Percentiles rank a stretch among this genome's conserved stretches.
phyloP scores from a whole-genome alignment of 1,140 invertebrate genomes.

The Zaprionus tsacasi region DNA sequence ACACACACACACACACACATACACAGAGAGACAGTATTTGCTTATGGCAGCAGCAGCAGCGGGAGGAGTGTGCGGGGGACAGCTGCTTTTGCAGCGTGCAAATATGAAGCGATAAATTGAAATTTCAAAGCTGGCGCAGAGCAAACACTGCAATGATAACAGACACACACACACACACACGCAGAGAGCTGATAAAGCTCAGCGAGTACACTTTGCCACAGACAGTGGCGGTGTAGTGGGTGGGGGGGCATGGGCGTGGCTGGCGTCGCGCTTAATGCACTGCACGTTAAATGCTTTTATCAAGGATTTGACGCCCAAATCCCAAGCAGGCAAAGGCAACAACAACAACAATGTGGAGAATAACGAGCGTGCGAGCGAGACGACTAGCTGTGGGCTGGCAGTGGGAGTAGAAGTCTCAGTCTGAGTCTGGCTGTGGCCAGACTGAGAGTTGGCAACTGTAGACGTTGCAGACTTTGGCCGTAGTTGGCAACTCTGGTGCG shows the following conservation, averaged over 20 bases:
- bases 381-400: not conserved
- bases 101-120: constrained; percentile 77
- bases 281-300: constrained; percentile 79
- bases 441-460: not conserved
- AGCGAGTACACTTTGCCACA: constrained; percentile 15
- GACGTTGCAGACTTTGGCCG: constrained; percentile 27
- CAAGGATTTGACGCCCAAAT: constrained; percentile 74
- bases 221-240: constrained; percentile 8
- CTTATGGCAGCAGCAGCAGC: constrained; percentile 3
- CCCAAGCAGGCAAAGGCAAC: constrained; percentile 47
- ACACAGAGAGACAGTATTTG: constrained; percentile 20
- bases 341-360: constrained; percentile 72
- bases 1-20: constrained; percentile 37
- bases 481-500: constrained; percentile 64
- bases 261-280: constrained; percentile 60
- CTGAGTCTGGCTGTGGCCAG: constrained; percentile 8
- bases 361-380: constrained; percentile 53
- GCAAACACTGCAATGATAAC: constrained; percentile 65
- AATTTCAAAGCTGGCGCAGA: constrained; percentile 65
- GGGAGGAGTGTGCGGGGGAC: not conserved
- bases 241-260: not conserved
- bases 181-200: constrained; percentile 32
- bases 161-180: constrained; percentile 28
- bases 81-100: constrained; percentile 33
- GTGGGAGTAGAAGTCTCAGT: not conserved